Evolutionary conservation across 2,113 vertebrate species (phyloP).

Genomic region (Passer domesticus): DNA sequence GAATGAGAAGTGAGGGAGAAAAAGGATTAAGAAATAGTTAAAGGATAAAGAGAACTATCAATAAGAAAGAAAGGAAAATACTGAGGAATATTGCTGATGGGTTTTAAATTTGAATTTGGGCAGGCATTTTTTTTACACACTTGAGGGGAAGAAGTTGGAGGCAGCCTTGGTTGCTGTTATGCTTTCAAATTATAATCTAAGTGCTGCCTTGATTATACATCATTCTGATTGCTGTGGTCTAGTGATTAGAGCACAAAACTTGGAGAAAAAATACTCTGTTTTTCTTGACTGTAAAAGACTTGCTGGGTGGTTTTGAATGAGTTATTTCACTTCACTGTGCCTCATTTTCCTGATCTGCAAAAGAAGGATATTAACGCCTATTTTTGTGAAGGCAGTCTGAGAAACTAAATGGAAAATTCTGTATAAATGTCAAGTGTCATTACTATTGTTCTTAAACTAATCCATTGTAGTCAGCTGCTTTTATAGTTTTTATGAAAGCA

Average conservation of each 20-base stretch:
- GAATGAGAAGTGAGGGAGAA: not conserved
- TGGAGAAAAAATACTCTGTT: not conserved
- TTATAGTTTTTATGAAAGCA: slow-evolving; percentile 56
- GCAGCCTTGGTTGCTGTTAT: not conserved
- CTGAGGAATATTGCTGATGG: not conserved
- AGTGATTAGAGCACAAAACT: slow-evolving; percentile 34
- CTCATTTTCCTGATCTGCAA: slow-evolving; percentile 43
- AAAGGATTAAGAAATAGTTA: slow-evolving; percentile 17
- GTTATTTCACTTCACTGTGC: slow-evolving; percentile 5
- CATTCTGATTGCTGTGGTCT: slow-evolving; percentile 11
- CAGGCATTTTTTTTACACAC: not conserved
- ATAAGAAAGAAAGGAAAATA: not conserved
- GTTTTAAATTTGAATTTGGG: slow-evolving; percentile 9
- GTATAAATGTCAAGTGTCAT: slow-evolving; percentile 59
- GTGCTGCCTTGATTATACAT: slow-evolving; percentile 9
- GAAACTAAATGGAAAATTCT: slow-evolving; percentile 61
- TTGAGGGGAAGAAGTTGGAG: not conserved
- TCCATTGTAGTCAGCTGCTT: slow-evolving; percentile 52
- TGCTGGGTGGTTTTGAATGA: slow-evolving; percentile 52
- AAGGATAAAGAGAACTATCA: not conserved
- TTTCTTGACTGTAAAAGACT: slow-evolving; percentile 27
- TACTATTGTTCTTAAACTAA: slow-evolving; percentile 60
- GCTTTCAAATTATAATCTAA: slow-evolving; percentile 18
- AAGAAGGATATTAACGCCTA: slow-evolving; percentile 40
- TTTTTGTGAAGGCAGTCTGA: slow-evolving; percentile 44